Evolutionary conservation across 2,888 invertebrate species (phyloP).

Genomic region (Xestia xanthographa): DNA sequence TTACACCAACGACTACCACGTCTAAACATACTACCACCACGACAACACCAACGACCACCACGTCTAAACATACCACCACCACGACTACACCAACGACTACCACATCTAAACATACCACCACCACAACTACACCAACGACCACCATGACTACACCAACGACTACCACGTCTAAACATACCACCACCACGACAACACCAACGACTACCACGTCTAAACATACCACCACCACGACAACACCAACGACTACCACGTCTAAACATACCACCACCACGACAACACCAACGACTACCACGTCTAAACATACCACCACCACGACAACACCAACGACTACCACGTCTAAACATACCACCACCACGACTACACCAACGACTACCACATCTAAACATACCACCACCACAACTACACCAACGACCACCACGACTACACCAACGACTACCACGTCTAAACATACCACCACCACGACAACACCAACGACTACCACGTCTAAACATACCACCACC

Average conservation of each 20-base stretch:
- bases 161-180: not conserved
- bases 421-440: not conserved
- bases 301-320: not conserved
- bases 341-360: not conserved
- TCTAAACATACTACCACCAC: not conserved
- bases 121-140: not conserved
- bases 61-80: not conserved
- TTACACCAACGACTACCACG: rapidly evolving
- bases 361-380: not conserved
- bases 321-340: not conserved
- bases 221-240: not conserved
- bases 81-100: not conserved
- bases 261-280: not conserved
- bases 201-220: not conserved
- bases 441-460: not conserved
- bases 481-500: not conserved
- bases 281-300: not conserved
- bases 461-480: not conserved
- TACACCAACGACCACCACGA: not conserved
- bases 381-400: not conserved
- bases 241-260: no score
- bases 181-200: not conserved
- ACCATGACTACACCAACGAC: not conserved
- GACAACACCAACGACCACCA: not conserved
- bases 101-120: not conserved